Percentiles rank a stretch among this genome's conserved stretches.
phyloP scores from a whole-genome alignment of 2,888 invertebrate genomes.

The Octodonta nipae region DNA sequence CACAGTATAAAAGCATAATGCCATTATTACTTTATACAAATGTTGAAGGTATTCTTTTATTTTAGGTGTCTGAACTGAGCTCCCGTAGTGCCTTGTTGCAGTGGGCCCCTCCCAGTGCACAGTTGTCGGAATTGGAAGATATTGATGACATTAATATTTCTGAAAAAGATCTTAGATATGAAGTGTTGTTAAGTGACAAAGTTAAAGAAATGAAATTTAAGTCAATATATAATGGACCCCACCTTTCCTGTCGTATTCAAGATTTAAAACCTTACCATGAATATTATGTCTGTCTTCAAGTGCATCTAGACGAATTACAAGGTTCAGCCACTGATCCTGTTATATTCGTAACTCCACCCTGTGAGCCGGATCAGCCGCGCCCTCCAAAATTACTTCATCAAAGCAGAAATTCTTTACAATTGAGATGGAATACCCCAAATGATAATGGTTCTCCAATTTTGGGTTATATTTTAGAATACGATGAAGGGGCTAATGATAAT shows the following conservation, averaged over 20 bases:
- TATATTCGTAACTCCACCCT: constrained; percentile 66
- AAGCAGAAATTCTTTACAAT: constrained; percentile 54
- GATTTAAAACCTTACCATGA: constrained; percentile 80
- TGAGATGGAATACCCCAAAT: constrained; percentile 57
- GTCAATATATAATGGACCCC: constrained; percentile 66
- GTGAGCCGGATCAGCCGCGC: constrained; percentile 64
- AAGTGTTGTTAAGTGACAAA: constrained; percentile 66
- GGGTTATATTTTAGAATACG: constrained; percentile 66
- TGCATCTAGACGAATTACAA: constrained; percentile 58
- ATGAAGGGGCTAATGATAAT: constrained; percentile 53
- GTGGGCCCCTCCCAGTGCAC: constrained; percentile 59
- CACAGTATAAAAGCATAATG: too few relatives aligned
- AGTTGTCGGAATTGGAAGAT: constrained; percentile 39
- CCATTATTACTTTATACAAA: too few relatives aligned
- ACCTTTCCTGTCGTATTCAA: constrained; percentile 65
- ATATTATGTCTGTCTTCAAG: constrained; percentile 70
- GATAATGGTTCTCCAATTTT: constrained; percentile 71
- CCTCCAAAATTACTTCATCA: constrained; percentile 58
- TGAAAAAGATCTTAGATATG: constrained; percentile 60
- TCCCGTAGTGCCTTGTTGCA: constrained; percentile 74
- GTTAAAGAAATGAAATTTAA: constrained; percentile 72
- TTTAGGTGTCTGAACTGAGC: constrained; percentile 68
- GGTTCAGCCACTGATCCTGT: constrained; percentile 66
- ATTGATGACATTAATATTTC: constrained; percentile 40
- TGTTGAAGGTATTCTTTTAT: constrained; percentile 14